Percentiles rank a stretch among this genome's conserved stretches.
Evolutionary conservation across 2,113 vertebrate species (phyloP).

Genomic region (Carassius carassius): DNA sequence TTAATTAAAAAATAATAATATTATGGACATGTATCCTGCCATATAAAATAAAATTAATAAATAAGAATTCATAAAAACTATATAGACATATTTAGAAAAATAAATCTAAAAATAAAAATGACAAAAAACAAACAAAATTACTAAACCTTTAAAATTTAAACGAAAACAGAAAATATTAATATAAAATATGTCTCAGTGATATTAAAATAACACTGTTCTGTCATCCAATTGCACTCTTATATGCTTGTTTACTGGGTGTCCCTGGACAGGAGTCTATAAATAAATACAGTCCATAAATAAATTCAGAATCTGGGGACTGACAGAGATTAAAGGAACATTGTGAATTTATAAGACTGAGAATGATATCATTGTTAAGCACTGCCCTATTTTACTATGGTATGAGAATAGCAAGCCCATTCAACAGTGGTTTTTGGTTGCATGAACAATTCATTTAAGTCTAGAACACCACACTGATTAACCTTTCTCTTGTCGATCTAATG

Average conservation of each 20-base stretch:
- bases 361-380: slow-evolving; percentile 3
- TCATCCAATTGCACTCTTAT: not conserved
- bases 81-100: not conserved
- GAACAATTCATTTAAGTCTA: not conserved
- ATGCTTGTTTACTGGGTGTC: not conserved
- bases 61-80: not conserved
- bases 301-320: not conserved
- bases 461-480: slow-evolving; percentile 22
- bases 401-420: not conserved
- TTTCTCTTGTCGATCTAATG: slow-evolving; percentile 2
- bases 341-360: slow-evolving; percentile 14
- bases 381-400: not conserved
- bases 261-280: slow-evolving; percentile 11
- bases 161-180: not conserved
- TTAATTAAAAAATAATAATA: too few species aligned
- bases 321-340: slow-evolving; percentile 15
- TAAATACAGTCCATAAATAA: slow-evolving; percentile 20
- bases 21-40: too few species aligned
- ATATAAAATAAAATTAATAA: not conserved
- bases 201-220: not conserved
- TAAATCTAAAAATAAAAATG: too few species aligned
- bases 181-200: not conserved
- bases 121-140: too few species aligned
- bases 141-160: too few species aligned
- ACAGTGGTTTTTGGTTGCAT: not conserved